Evolutionary conservation across 2,113 vertebrate genomes (phyloP).

Genomic region (Lepisosteus osseus): DNA sequence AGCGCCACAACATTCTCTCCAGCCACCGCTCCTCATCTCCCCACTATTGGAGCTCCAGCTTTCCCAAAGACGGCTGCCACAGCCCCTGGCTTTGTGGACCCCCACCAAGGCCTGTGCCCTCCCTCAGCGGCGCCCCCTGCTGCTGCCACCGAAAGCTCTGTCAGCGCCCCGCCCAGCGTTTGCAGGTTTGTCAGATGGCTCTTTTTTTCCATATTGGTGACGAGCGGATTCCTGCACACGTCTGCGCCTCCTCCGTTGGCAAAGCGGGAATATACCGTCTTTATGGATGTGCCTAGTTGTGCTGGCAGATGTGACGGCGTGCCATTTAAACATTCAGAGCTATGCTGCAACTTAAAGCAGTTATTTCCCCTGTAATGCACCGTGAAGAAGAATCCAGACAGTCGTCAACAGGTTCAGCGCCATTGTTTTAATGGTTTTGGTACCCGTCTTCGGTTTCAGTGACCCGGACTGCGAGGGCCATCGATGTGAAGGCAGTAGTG

Average conservation of each 20-base stretch:
- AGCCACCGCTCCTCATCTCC: constrained; percentile 74
- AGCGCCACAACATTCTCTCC: constrained; percentile 73
- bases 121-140: constrained; percentile 73
- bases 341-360: no score
- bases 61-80: constrained; percentile 82
- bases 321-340: no score
- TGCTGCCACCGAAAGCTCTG: constrained; percentile 68
- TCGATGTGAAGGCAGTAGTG: constrained; percentile 83
- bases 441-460: constrained; percentile 46
- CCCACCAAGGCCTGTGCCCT: constrained; percentile 81
- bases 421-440: background rate
- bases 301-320: no score
- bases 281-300: no score
- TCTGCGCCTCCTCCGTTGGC: no score
- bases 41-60: constrained; percentile 72
- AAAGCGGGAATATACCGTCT: no score
- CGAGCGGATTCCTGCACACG: no score
- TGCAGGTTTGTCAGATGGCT: constrained; percentile 78
- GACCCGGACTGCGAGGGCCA: constrained; percentile 96
- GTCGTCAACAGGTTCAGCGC: no score
- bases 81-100: constrained; percentile 80
- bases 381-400: no score
- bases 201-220: no score
- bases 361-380: no score
- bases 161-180: constrained; percentile 88